phyloP scores from a whole-genome alignment of 2,888 invertebrate species.

The Entomobrya proxima region DNA sequence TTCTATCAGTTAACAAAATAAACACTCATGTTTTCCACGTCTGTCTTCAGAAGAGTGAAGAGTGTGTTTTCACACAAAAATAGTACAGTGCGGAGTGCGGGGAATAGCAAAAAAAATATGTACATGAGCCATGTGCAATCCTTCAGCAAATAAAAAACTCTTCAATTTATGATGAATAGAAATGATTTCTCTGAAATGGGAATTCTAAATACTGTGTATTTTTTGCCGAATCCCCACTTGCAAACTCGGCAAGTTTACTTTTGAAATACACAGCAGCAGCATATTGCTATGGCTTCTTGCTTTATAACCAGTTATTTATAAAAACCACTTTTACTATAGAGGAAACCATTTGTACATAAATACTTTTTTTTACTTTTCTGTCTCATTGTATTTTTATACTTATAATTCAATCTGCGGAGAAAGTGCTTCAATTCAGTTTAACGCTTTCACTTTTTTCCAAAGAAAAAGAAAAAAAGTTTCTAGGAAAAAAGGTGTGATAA shows the following conservation, averaged over 20 bases:
- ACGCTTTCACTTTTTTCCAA: constrained; percentile 33
- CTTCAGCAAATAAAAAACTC: constrained; percentile 16
- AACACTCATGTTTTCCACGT: constrained; percentile 32
- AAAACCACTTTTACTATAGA: neutral
- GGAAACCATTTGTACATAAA: neutral
- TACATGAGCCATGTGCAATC: constrained; percentile 7
- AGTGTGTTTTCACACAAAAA: neutral
- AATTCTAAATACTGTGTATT: constrained; percentile 36
- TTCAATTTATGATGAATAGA: constrained; percentile 26
- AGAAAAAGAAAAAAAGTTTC: neutral
- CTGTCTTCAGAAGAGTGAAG: constrained; percentile 15
- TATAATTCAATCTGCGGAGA: constrained; percentile 29
- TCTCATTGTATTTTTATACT: neutral
- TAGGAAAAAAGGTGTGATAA: neutral
- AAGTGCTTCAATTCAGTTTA: constrained; percentile 27
- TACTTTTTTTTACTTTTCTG: neutral
- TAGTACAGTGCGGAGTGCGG: no score
- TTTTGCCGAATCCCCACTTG: neutral
- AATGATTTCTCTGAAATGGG: constrained; percentile 1
- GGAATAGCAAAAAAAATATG: neutral
- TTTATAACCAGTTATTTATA: neutral
- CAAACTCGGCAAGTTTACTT: neutral
- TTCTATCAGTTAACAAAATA: constrained; percentile 45
- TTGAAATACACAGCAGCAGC: neutral
- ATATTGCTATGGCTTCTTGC: neutral